Conservation (phyloP, 2,113 vertebrate genomes). For the Caloenas nicobarica region DNA sequence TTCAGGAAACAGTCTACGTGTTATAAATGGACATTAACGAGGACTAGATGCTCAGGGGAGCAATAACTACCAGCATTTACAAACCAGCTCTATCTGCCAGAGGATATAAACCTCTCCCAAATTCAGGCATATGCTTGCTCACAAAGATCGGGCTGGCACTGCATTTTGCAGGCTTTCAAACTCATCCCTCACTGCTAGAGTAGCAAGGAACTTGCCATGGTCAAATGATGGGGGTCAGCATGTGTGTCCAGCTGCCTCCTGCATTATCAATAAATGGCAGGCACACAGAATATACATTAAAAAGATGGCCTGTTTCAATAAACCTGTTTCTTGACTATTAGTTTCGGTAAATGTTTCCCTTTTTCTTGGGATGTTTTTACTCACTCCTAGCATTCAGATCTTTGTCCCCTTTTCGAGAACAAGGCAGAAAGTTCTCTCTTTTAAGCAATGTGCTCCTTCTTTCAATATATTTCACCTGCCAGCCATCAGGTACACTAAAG, state of each 20-base stretch:
- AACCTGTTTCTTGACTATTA: not conserved
- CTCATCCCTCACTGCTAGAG: not conserved
- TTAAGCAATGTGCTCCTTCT: not conserved
- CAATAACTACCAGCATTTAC: not conserved
- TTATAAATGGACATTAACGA: not conserved
- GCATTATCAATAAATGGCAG: not conserved
- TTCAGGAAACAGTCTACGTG: not conserved
- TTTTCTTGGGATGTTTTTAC: not conserved
- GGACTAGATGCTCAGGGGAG: not conserved
- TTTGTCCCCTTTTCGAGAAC: not conserved
- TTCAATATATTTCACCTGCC: not conserved
- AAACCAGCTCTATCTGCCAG: not conserved
- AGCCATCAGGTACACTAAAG: not conserved
- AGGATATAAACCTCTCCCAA: not conserved
- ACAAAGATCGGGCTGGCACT: not conserved
- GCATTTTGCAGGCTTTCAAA: not conserved
- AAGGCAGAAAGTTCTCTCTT: not conserved
- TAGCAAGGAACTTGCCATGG: not conserved
- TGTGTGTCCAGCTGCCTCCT: not conserved
- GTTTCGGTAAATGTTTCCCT: not conserved
- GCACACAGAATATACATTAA: not conserved
- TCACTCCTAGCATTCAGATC: not conserved
- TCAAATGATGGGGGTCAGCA: not conserved
- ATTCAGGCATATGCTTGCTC: not conserved
- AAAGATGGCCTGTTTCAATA: not conserved